Base-by-base conservation (phyloP, 2,113 vertebrate genomes). In the Tupaia tana region DNA sequence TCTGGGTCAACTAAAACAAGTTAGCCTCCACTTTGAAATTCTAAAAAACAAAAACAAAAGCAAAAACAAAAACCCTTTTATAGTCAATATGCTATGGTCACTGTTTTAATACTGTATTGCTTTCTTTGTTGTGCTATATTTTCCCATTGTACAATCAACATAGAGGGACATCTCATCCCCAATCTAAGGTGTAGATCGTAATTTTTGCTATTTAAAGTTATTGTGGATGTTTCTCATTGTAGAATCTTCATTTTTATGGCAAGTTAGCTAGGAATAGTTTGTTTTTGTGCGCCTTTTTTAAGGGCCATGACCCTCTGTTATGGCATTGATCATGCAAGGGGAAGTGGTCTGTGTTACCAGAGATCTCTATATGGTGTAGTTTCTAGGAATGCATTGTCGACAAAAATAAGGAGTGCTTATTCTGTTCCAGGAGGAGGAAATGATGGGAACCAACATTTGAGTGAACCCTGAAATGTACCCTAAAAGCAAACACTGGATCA, bases 181-280 rank as follows among this genome's bases (percentile, higher is more conserved):
- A 85, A 31, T 90, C 78, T 56, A 90, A 75, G 12, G 67, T 25
- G 2, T 61, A 3, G 25, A 56, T 7, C 61, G 75, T n/a, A 16
- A 69, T 52, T 97, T 93, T 84, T 84, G 86, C 19, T 78, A 19
- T n/a, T 89, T 90, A 80, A 70, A 64, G 80, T 93, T 63, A 93
- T 31, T 86, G 83, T 43, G 16, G 16, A 75, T 69, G 1, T 74
- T 84, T 66, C 29, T 92, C 27, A 73, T 73, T 64, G 27, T 92
- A 27, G 84, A 59, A 54, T 54, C 22, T 93, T 89, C 70, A 56
- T 83, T 96, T 95, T 92, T 70, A 54, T 54, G 25, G 54, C 31
- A 95, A 70, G 34, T 64, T 61, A 86, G 22, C 58, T 89, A 27
- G 54, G 86, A 84, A 94, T 74, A 90, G 54, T 87, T 92, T 88